Evolutionary conservation across 1,140 invertebrate species (phyloP), one percentile per base, ranked within the genome.

Genomic region (Ptiloglossa arizonensis): DNA sequence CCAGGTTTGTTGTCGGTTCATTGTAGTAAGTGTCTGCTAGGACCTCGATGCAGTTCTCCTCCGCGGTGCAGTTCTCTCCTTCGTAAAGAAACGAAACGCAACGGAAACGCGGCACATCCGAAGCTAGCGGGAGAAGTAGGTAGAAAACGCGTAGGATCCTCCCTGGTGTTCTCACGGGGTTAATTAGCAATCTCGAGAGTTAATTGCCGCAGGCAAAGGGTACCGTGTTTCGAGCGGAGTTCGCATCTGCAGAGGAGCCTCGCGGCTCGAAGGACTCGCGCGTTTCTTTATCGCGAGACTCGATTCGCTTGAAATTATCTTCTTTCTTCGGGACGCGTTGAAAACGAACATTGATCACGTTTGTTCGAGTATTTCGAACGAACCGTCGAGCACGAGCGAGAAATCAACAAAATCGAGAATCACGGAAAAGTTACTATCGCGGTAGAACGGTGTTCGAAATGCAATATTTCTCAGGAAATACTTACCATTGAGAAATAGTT

Each of bases 161-260:
- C 69, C 52, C 75, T 22, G 48, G 19, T 69, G 67, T 87, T 89
- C 88, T 81, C 88, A 89, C 86, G 87, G 72, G 80, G 81, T 88
- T 89, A 89, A 90, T 90, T 89, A 90, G 83, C 69, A 86, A 89
- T 88, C 84, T 82, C 68, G 69, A 56, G 82, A 82, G 85, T 83
- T 87, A 88, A 88, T 89, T 88, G 87, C 79, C 56, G 60, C 50
- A 52, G 48, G 60, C 57, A 35, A 63, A 79, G 75, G 76, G 68
- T 79, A 77, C 60, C 38, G 52, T 79, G 50, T 77, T 57, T 63
- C 67, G 22, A 29, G 64, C 46, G 69, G 63, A 59, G 70, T 79
- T 85, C 66, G 64, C 73, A 54, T 48, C 72, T 72, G 81, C 46
- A 64, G 60, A 41, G 46, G 35, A 32, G 60, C 50, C 60, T 62